Evolutionary conservation across 2,113 vertebrate genomes (phyloP).

Genomic region (Odocoileus hemionus): DNA sequence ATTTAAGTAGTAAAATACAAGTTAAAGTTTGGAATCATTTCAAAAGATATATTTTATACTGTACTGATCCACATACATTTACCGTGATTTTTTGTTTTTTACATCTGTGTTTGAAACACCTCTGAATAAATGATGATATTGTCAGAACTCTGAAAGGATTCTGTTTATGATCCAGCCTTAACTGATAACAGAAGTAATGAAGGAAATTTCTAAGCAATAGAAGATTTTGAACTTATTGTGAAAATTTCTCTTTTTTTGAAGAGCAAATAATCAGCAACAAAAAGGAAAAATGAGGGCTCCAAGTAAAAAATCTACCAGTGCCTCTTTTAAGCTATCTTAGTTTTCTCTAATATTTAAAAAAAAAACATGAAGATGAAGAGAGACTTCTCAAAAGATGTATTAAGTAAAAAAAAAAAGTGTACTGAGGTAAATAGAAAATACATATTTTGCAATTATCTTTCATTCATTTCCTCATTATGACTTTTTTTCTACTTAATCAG

Average conservation of each 20-base stretch:
- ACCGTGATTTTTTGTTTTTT: background rate
- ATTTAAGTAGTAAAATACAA: background rate
- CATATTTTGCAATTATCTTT: background rate
- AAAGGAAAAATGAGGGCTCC: background rate
- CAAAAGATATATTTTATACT: background rate
- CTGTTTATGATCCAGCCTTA: background rate
- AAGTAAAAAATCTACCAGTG: background rate
- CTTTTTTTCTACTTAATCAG: background rate
- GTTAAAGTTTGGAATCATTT: background rate
- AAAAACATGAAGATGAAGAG: background rate
- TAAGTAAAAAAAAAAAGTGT: background rate
- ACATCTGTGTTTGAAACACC: background rate
- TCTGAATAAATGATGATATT: background rate
- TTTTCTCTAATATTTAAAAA: background rate
- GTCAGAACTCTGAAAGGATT: background rate
- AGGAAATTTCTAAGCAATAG: background rate
- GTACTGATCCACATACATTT: background rate
- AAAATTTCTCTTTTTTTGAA: background rate
- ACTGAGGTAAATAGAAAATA: slow-evolving; percentile 18
- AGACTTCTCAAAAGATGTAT: background rate
- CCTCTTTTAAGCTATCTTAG: background rate
- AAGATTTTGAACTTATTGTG: background rate
- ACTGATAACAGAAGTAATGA: background rate
- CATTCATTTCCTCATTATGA: background rate
- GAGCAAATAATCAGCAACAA: background rate